Base-by-base conservation (phyloP, 2,888 invertebrate genomes). In the Drosophila atroscutellata region DNA sequence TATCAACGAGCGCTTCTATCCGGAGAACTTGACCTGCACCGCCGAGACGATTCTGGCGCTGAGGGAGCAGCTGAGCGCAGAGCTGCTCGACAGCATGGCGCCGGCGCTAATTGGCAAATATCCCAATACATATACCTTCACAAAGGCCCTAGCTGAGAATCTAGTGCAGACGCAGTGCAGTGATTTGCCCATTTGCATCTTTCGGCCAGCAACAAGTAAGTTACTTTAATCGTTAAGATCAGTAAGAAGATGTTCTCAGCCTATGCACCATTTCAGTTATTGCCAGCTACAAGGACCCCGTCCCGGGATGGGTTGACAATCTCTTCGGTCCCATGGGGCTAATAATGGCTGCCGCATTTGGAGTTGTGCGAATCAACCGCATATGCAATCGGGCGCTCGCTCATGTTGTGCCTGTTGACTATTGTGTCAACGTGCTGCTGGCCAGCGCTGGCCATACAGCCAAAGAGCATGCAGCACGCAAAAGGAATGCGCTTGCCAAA, bases 81-180 rank as follows among this genome's bases (percentile, higher is more conserved):
- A 93, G 36, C 85, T 91, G 13, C 54, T 94, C 3, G 92, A 93
- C 59, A 79, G 77, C 9, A 89, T 93, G 71, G 77, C 92, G 28
- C 59, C 77, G 1, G 83, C 84, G 4, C 69, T 92, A 51, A 67
- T 90, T 36, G 89, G 86, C 36, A 85, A 77, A 26, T 92, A 81
- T 71, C 96, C 96, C 4, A 96, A 96, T 90, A 96, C 96, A 1
- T 96, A 97, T 92, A 95, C 95, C 5, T 95, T 94, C 90, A 96
- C 96, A 9, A 96, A 96, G 92, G 95, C 95, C 8, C 91, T 96
- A 64, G 96, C 95, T 0, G 96, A 96, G 91, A 94, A 94, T 74
- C 86, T 95, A 30, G 92, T 96, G 6, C 91, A 94, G 39, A 93
- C 93, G 61, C 94, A 95, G 78, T 94, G 94, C 1, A 93, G 92